phyloP scores from a whole-genome alignment of 1,140 invertebrate species.

The Megalonaias nervosa region DNA sequence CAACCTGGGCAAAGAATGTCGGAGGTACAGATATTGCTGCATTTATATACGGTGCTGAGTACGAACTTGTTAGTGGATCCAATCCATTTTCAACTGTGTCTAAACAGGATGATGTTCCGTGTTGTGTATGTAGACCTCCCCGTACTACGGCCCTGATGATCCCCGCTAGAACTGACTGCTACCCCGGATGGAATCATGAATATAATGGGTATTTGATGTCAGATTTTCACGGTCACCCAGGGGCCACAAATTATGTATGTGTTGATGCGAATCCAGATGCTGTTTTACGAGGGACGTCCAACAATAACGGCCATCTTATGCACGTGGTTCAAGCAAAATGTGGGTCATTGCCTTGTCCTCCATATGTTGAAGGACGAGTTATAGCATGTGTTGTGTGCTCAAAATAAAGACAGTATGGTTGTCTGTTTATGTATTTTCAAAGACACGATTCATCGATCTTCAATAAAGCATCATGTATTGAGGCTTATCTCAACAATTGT shows the following conservation, averaged over 20 bases:
- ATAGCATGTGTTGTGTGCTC: constrained; percentile 49
- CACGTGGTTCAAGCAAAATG: constrained; percentile 32
- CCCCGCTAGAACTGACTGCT: neutral
- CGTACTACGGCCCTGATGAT: constrained; percentile 2
- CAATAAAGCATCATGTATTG: no score
- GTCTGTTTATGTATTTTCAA: no score
- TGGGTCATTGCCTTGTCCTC: constrained; percentile 44
- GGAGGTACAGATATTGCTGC: neutral
- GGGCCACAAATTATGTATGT: constrained; percentile 1
- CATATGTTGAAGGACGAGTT: constrained; percentile 33
- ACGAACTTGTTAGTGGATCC: neutral
- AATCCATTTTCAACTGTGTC: constrained; percentile 1
- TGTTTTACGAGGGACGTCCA: neutral
- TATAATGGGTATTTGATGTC: no score
- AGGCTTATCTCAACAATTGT: no score
- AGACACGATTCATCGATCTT: no score
- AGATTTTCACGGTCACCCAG: no score
- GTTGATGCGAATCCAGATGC: constrained; percentile 2
- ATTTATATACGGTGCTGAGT: constrained; percentile 10
- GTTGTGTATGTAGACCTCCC: constrained; percentile 8
- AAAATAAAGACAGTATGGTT: constrained; percentile 20
- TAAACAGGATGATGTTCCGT: constrained; percentile 18
- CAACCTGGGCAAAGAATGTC: constrained; percentile 3
- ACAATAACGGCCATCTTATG: constrained; percentile 35
- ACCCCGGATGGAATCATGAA: neutral